phyloP scores from a whole-genome alignment of 2,888 invertebrate species.

The Bombylius discolor region DNA sequence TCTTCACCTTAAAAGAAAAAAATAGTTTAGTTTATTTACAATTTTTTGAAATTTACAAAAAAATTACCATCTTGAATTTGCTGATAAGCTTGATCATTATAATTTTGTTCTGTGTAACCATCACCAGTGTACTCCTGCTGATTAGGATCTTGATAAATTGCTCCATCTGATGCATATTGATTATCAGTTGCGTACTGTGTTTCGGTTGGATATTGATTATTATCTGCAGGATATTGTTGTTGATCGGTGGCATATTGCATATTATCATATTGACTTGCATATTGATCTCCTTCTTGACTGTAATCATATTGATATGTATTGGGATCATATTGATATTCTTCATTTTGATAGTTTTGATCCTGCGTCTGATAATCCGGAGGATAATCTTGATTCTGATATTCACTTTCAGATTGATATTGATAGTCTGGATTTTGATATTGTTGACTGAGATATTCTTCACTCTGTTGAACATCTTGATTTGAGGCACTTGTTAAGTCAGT shows the following conservation, averaged over 20 bases:
- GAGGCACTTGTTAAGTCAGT: too few relatives aligned
- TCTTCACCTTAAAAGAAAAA: too few relatives aligned
- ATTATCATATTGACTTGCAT: neutral
- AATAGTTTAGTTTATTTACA: too few relatives aligned
- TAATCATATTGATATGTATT: conserved; percentile 31
- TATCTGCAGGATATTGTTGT: neutral
- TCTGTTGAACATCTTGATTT: neutral
- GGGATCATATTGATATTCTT: conserved; percentile 25
- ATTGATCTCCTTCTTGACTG: conserved; percentile 19
- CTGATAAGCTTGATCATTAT: too few relatives aligned
- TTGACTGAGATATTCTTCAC: neutral
- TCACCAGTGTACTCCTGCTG: conserved; percentile 17
- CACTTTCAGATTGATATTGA: neutral
- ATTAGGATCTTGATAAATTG: conserved; percentile 22
- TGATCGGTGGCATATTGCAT: neutral
- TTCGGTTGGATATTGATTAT: neutral
- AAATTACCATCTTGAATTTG: too few relatives aligned
- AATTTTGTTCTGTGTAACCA: too few relatives aligned
- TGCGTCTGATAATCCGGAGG: conserved; percentile 9
- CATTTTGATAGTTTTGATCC: conserved; percentile 28
- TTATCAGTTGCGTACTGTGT: neutral
- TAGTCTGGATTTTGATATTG: neutral
- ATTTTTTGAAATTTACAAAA: too few relatives aligned
- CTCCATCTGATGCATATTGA: too few relatives aligned
- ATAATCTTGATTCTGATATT: conserved; percentile 5